phyloP scores from a whole-genome alignment of 2,113 vertebrate species.

The Stictonetta naevosa region DNA sequence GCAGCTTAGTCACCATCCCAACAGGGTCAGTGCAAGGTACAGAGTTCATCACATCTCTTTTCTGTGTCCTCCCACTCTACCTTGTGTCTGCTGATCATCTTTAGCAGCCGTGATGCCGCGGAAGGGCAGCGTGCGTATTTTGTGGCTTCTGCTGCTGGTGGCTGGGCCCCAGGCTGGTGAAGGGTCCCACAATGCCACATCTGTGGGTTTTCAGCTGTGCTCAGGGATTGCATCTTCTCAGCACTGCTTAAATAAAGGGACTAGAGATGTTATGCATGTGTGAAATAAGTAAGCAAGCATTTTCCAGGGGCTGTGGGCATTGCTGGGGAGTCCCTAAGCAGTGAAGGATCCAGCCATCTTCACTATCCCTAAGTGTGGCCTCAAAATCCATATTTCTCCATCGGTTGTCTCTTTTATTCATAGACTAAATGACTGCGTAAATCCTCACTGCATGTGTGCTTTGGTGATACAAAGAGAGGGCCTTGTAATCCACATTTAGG shows the following conservation, averaged over 20 bases:
- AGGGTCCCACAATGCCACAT: neutral
- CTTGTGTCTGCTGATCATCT: neutral
- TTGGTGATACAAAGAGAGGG: neutral
- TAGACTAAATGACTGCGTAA: neutral
- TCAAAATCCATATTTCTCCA: neutral
- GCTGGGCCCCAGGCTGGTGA: neutral
- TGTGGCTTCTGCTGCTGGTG: neutral
- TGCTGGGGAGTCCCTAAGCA: neutral
- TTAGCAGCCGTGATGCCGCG: neutral
- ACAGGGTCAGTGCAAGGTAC: neutral
- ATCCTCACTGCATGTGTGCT: neutral
- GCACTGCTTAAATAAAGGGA: neutral
- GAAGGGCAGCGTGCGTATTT: fast-evolving
- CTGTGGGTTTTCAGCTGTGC: neutral
- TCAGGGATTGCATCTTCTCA: fast-evolving
- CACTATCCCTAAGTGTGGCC: neutral
- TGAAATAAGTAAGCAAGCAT: neutral
- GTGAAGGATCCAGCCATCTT: neutral
- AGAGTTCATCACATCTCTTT: neutral
- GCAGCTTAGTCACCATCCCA: neutral
- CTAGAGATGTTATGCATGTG: neutral
- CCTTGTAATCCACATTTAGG: neutral
- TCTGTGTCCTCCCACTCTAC: neutral
- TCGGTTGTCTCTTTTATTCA: neutral
- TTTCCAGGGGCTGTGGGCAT: neutral